phyloP scores from a whole-genome alignment of 1,140 invertebrate species.

The Panagrolaimus sp. region DNA sequence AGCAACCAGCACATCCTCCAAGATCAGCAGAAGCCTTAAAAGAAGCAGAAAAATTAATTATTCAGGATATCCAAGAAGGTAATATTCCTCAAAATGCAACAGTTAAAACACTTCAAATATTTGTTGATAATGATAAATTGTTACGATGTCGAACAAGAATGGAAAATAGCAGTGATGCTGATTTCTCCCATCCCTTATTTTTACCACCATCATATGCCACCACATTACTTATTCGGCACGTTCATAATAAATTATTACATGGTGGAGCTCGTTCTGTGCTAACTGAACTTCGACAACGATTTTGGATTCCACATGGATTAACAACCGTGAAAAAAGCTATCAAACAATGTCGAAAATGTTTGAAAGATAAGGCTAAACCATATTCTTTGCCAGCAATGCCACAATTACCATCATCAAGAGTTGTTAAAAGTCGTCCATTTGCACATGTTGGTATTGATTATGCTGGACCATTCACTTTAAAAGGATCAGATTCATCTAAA shows the following conservation, averaged over 20 bases:
- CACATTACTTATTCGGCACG: background rate
- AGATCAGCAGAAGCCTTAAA: too few species aligned
- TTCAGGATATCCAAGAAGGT: too few species aligned
- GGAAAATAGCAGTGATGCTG: too few species aligned
- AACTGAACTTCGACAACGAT: background rate
- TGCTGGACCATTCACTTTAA: background rate
- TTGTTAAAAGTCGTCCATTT: background rate
- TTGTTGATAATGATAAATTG: too few species aligned
- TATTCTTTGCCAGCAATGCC: background rate
- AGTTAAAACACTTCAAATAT: too few species aligned
- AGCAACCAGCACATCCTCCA: too few species aligned
- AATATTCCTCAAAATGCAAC: too few species aligned
- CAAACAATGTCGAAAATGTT: background rate
- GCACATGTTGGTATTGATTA: background rate
- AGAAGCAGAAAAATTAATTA: too few species aligned
- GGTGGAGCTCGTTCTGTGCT: constrained; percentile 15
- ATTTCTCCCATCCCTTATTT: background rate
- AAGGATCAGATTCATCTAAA: background rate
- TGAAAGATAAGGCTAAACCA: background rate
- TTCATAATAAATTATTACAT: constrained; percentile 7
- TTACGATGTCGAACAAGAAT: too few species aligned
- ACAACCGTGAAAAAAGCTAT: background rate
- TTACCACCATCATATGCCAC: background rate
- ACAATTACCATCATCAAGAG: background rate
- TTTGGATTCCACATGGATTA: background rate